Conservation (phyloP, 2,113 vertebrate genomes). For the Dinomys branickii region DNA sequence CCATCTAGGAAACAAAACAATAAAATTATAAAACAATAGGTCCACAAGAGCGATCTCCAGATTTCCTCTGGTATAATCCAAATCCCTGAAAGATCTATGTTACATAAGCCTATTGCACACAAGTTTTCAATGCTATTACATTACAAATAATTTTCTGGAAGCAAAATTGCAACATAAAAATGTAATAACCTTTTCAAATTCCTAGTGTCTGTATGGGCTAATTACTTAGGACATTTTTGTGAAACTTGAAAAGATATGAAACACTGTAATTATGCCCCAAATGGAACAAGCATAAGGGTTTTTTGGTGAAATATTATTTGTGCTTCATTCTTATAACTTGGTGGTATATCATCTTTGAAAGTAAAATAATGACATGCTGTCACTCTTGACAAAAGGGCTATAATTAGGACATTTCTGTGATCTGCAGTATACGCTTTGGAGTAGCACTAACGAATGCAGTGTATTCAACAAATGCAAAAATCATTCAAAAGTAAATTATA, state of each 20-base stretch:
- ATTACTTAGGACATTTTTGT: slow-evolving; percentile 55
- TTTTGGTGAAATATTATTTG: slow-evolving; percentile 63
- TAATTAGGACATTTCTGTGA: slow-evolving; percentile 52
- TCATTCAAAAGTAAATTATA: slow-evolving; percentile 40
- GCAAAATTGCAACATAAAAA: slow-evolving; percentile 47
- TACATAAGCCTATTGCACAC: neutral
- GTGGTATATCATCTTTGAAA: slow-evolving; percentile 54
- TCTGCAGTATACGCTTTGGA: slow-evolving; percentile 32
- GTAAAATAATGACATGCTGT: slow-evolving; percentile 70
- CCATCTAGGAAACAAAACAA: slow-evolving; percentile 49
- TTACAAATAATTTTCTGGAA: slow-evolving; percentile 44
- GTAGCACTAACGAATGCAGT: slow-evolving; percentile 9
- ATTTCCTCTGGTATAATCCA: neutral
- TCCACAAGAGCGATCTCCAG: neutral
- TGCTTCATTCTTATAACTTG: slow-evolving; percentile 43
- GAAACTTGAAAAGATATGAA: slow-evolving; percentile 50
- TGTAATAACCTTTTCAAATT: slow-evolving; percentile 54
- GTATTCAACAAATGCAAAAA: slow-evolving; percentile 43
- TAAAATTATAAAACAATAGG: slow-evolving; percentile 42
- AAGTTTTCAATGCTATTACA: slow-evolving; percentile 40
- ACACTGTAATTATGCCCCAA: slow-evolving; percentile 68
- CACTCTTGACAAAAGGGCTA: slow-evolving; percentile 46
- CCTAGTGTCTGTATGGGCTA: slow-evolving; percentile 43
- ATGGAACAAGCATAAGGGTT: slow-evolving; percentile 49
- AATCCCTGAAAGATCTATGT: neutral